phyloP scores from a whole-genome alignment of 2,113 vertebrate genomes.

The Brachionichthys hirsutus region DNA sequence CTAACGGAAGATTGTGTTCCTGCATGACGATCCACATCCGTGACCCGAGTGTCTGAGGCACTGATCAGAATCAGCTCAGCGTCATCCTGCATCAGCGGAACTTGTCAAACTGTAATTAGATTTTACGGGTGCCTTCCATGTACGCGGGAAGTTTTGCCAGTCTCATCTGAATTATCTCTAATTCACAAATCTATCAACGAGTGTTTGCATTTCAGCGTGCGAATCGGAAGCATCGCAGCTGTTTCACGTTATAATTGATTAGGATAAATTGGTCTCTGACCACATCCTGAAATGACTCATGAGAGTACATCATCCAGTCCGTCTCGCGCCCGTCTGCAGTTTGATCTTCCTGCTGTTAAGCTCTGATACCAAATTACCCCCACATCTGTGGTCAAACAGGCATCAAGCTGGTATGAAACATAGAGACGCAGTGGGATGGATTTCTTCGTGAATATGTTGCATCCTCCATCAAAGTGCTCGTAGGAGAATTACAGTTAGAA shows the following conservation, averaged over 20 bases:
- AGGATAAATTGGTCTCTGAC: conserved; percentile 14
- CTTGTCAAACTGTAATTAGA: background rate
- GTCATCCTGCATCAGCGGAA: background rate
- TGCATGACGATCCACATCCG: conserved; percentile 1
- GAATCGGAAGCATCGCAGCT: background rate
- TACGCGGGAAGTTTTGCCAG: background rate
- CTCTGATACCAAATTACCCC: conserved; percentile 22
- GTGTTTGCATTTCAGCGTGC: conserved; percentile 8
- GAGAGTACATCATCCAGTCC: conserved; percentile 16
- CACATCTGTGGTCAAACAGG: background rate
- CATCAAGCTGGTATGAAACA: conserved; percentile 1
- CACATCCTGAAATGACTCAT: conserved; percentile 2
- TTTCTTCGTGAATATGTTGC: conserved; percentile 37
- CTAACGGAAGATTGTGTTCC: background rate
- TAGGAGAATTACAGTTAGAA: conserved; percentile 5
- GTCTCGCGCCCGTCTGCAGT: conserved; percentile 12
- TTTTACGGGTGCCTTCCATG: background rate
- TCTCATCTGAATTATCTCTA: background rate
- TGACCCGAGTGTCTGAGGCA: background rate
- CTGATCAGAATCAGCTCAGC: background rate
- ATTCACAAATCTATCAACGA: background rate
- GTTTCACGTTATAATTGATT: conserved; percentile 3
- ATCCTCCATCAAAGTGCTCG: conserved; percentile 18
- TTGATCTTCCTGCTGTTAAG: conserved; percentile 24
- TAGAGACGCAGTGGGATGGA: background rate